These are phyloP conservation scores for Corynorhinus townsendii DNA, from an alignment of 2,113 vertebrate species.

Conservation along the genomic window DNA sequence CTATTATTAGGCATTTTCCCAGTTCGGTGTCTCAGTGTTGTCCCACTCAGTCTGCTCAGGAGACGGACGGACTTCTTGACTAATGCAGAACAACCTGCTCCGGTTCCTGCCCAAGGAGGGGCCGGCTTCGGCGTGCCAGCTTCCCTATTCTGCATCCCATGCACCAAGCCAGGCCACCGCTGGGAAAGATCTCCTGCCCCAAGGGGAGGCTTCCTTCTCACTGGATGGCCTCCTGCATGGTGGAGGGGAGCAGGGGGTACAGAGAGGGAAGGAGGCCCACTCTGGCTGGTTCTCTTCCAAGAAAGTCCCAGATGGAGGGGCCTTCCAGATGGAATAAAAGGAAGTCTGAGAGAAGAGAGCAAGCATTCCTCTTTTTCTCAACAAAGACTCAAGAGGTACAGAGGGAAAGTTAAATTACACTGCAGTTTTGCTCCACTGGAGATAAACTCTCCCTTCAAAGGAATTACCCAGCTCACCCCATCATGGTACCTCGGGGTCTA, in stretches of 20 bases:
- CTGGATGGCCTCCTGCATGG: background rate
- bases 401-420: background rate
- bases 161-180: background rate
- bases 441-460: slow-evolving; percentile 49
- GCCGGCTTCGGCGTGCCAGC: background rate
- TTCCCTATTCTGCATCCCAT: background rate
- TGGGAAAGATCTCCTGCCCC: background rate
- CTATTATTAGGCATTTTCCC: background rate
- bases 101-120: background rate
- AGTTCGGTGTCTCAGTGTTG: background rate
- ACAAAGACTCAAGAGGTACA: background rate
- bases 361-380: background rate
- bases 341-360: background rate
- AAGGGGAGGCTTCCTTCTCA: background rate
- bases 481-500: background rate
- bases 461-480: slow-evolving; percentile 7
- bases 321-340: background rate
- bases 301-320: background rate
- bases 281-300: background rate
- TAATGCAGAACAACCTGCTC: background rate
- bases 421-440: background rate
- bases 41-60: background rate
- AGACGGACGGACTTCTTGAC: background rate
- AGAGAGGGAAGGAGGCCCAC: background rate
- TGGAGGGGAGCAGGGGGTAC: background rate